A percentile compares a stretch with the other conserved stretches of the same genome.
Evolutionary conservation across 2,797 vertebrate species (phyloP).

Genomic region (Chiloscyllium punctatum): DNA sequence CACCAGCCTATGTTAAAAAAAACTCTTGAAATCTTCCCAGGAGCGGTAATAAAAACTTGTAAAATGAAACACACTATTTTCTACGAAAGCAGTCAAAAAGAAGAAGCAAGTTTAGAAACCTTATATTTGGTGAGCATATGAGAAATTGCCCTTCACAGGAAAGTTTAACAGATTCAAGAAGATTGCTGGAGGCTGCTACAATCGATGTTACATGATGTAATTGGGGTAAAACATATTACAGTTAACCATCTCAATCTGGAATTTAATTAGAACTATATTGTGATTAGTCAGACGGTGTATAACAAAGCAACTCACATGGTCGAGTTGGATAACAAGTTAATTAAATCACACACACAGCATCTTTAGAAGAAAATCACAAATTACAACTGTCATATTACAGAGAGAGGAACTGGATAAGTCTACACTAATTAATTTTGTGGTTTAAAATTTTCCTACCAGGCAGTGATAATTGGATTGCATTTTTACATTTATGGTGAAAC

Average conservation of each 20-base stretch:
- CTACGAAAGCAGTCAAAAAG: not conserved
- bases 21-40: not conserved
- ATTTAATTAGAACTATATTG: slow-evolving; percentile 34
- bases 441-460: slow-evolving; percentile 20
- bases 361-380: slow-evolving; percentile 34
- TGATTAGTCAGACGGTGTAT: not conserved
- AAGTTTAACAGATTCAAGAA: not conserved
- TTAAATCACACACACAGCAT: slow-evolving; percentile 30
- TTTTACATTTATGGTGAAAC: not conserved
- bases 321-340: slow-evolving; percentile 22
- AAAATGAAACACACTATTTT: not conserved
- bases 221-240: slow-evolving; percentile 4
- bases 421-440: slow-evolving; percentile 18
- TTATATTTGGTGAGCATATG: not conserved
- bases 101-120: not conserved
- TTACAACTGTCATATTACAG: slow-evolving; percentile 14
- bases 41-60: not conserved
- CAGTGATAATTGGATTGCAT: slow-evolving; percentile 30
- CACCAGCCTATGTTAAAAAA: not conserved
- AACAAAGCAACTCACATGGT: slow-evolving; percentile 30
- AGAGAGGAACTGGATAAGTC: not conserved
- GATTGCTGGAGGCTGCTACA: not conserved
- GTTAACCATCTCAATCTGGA: slow-evolving; percentile 32
- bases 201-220: not conserved
- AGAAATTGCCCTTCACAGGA: not conserved